A percentile compares a stretch with the other conserved stretches of the same genome.
Evolutionary conservation across 2,113 vertebrate species (phyloP).

Genomic region (Xenopus borealis): DNA sequence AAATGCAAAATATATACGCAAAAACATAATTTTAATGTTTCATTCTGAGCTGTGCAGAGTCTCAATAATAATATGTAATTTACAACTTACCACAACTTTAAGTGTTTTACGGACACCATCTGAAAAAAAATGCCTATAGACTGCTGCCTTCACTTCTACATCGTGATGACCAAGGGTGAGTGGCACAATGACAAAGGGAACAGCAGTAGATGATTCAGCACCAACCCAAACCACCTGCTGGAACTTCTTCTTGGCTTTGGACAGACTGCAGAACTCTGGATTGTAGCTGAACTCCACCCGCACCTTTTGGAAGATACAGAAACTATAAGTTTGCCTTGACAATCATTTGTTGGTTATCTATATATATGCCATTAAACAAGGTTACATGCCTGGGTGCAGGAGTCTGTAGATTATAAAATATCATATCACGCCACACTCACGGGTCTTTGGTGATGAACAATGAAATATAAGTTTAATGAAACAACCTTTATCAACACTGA

Average conservation of each 20-base stretch:
- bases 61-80: too few relatives aligned
- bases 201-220: conserved; percentile 48
- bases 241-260: conserved; percentile 61
- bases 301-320: conserved; percentile 60
- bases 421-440: too few relatives aligned
- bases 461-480: too few relatives aligned
- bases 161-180: conserved; percentile 61
- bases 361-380: too few relatives aligned
- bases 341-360: too few relatives aligned
- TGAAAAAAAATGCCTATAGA: conserved; percentile 32
- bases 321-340: too few relatives aligned
- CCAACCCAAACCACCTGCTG: conserved; percentile 51
- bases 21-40: too few relatives aligned
- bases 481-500: too few relatives aligned
- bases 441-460: too few relatives aligned
- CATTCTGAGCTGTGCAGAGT: too few relatives aligned
- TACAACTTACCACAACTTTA: conserved; percentile 82
- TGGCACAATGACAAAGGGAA: conserved; percentile 78
- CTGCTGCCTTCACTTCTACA: conserved; percentile 76
- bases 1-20: background rate
- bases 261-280: conserved; percentile 74
- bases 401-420: too few relatives aligned
- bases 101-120: conserved; percentile 79
- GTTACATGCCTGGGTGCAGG: too few relatives aligned
- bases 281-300: conserved; percentile 70